These are phyloP conservation scores for Ptilodon capucinus DNA, from an alignment of 2,888 invertebrate species.

Conservation along the genomic window DNA sequence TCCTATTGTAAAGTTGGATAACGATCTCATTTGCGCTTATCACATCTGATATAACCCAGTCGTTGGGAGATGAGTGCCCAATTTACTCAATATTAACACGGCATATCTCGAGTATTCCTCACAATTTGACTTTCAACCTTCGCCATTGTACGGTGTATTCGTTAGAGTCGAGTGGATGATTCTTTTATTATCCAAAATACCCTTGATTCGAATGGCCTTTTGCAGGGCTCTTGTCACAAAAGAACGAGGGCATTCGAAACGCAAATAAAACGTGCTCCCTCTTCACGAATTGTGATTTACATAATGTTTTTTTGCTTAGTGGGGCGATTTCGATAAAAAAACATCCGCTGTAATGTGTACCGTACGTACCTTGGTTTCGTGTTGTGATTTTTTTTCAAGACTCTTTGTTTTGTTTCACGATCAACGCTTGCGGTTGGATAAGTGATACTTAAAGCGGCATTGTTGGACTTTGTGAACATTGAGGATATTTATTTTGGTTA, in stretches of 20 bases:
- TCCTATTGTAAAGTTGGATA: slow-evolving; percentile 15
- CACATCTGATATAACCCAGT: slow-evolving; percentile 33
- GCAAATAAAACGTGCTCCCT: slow-evolving; percentile 63
- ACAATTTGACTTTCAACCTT: slow-evolving; percentile 40
- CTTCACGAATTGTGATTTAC: slow-evolving; percentile 54
- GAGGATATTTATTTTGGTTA: too few relatives aligned
- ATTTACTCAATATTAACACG: slow-evolving; percentile 41
- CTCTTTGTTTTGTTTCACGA: background rate
- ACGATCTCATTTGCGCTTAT: slow-evolving; percentile 19
- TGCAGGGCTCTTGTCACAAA: slow-evolving; percentile 58
- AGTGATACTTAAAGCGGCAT: background rate
- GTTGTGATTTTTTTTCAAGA: slow-evolving; percentile 6
- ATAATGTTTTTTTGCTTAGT: slow-evolving; percentile 48
- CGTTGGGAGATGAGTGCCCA: slow-evolving; percentile 35
- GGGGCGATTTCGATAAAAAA: slow-evolving; percentile 36
- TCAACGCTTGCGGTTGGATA: background rate
- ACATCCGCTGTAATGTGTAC: slow-evolving; percentile 30
- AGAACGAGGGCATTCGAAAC: slow-evolving; percentile 51
- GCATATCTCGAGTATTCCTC: slow-evolving; percentile 37
- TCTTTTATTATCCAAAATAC: slow-evolving; percentile 67
- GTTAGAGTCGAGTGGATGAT: slow-evolving; percentile 53
- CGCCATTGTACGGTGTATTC: slow-evolving; percentile 45
- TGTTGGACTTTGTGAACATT: too few relatives aligned
- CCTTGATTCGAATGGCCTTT: slow-evolving; percentile 59
- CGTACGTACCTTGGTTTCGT: slow-evolving; percentile 21